Conservation (phyloP, 1,140 invertebrate genomes). For the Bilobella aurantiaca region DNA sequence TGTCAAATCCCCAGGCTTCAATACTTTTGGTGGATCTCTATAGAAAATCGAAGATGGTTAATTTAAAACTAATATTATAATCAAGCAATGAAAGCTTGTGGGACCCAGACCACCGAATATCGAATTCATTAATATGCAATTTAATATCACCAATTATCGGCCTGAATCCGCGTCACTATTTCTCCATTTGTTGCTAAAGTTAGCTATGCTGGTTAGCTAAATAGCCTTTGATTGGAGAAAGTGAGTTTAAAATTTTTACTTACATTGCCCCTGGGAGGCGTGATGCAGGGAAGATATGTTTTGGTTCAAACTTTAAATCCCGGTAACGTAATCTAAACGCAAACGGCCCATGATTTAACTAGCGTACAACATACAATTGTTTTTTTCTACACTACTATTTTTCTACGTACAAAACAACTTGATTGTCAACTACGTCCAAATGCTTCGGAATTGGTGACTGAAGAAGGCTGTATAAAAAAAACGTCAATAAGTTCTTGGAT, state of each 20-base stretch:
- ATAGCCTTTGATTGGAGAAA: conserved; percentile 5
- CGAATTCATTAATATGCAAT: too few relatives aligned
- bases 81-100: conserved; percentile 5
- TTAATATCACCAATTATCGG: background rate
- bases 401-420: conserved; percentile 45
- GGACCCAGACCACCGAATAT: background rate
- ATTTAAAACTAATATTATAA: background rate
- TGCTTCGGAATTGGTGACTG: conserved; percentile 59
- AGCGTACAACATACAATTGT: background rate
- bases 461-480: conserved; percentile 44
- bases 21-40: conserved; percentile 57
- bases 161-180: background rate
- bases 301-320: conserved; percentile 66
- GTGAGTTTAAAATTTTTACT: conserved; percentile 22
- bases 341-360: conserved; percentile 35
- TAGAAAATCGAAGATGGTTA: conserved; percentile 9
- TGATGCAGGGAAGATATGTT: conserved; percentile 66
- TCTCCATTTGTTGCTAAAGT: background rate
- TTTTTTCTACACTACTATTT: background rate
- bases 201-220: background rate
- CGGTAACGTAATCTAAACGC: conserved; percentile 62
- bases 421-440: conserved; percentile 46
- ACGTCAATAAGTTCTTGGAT: background rate
- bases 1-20: conserved; percentile 69
- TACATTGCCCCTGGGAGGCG: conserved; percentile 52